These are phyloP conservation scores for Diabrotica undecimpunctata DNA, from an alignment of 1,140 invertebrate species.

Conservation along the genomic window DNA sequence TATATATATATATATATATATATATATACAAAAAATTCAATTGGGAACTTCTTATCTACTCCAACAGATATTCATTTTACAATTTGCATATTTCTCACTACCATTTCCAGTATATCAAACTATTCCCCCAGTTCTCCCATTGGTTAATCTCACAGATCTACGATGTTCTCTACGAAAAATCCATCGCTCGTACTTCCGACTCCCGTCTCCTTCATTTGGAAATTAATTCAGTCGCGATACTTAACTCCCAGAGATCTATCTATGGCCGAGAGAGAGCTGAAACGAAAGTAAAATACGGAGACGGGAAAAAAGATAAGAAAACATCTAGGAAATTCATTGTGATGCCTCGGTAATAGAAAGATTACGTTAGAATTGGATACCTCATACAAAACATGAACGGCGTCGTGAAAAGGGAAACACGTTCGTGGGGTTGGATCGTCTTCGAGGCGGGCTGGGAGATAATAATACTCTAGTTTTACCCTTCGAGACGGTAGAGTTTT, in stretches of 20 bases:
- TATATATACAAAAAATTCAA: too few species aligned
- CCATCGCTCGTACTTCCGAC: too few species aligned
- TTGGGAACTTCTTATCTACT: too few species aligned
- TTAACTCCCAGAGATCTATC: slow-evolving; percentile 11
- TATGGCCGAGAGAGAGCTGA: neutral
- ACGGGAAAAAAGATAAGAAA: slow-evolving; percentile 28
- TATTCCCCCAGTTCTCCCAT: too few species aligned
- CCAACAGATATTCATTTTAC: too few species aligned
- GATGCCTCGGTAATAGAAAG: slow-evolving; percentile 38
- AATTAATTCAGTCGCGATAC: slow-evolving; percentile 15
- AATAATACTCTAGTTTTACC: neutral
- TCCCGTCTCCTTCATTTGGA: slow-evolving; percentile 6
- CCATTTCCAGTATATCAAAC: too few species aligned
- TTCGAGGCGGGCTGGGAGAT: slow-evolving; percentile 7
- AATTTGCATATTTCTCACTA: too few species aligned
- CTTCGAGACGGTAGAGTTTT: neutral
- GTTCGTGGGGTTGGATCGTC: slow-evolving; percentile 5
- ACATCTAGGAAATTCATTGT: slow-evolving; percentile 32
- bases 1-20: too few species aligned
- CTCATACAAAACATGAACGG: slow-evolving; percentile 20
- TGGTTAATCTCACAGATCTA: too few species aligned
- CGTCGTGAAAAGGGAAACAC: slow-evolving; percentile 18
- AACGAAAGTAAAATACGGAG: neutral
- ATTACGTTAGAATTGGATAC: slow-evolving; percentile 36
- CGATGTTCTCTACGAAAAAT: too few species aligned